Percentiles rank a stretch among this genome's conserved stretches.
Evolutionary conservation across 53 echinoderm and acorn worm species (phyloP).

Genomic region (Luidia sarsii): DNA sequence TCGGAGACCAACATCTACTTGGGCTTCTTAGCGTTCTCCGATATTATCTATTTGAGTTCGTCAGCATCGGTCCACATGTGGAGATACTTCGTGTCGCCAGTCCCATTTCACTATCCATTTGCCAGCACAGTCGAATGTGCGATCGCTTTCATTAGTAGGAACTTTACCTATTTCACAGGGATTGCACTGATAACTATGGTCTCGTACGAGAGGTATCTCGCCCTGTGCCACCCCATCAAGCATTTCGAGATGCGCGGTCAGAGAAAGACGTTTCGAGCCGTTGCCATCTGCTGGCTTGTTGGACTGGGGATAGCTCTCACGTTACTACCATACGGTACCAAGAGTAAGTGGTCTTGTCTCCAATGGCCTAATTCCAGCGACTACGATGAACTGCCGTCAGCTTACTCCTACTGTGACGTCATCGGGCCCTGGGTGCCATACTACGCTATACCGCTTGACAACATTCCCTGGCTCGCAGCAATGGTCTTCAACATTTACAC

Average conservation of each 20-base stretch:
- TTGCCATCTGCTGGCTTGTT: constrained; percentile 33
- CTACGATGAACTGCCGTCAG: not conserved
- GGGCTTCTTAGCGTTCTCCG: not conserved
- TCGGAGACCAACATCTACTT: constrained; percentile 6
- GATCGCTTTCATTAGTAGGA: not conserved
- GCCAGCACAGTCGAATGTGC: not conserved
- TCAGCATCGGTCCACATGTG: not conserved
- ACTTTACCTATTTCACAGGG: constrained; percentile 4
- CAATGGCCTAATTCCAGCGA: constrained; percentile 5
- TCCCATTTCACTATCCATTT: not conserved
- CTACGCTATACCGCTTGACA: constrained; percentile 6
- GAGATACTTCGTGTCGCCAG: not conserved
- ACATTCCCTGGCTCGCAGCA: constrained; percentile 2
- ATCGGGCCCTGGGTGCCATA: constrained; percentile 16
- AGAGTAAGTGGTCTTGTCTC: too few relatives aligned
- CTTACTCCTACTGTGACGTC: not conserved
- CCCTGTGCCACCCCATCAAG: constrained; percentile 54
- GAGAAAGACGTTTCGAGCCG: constrained; percentile 19
- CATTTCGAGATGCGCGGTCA: constrained; percentile 19
- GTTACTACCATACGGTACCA: too few relatives aligned
- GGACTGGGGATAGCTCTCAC: too few relatives aligned
- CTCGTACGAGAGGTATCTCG: constrained; percentile 44
- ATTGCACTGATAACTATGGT: constrained; percentile 31
- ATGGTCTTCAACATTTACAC: constrained; percentile 10
- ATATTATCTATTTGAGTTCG: constrained; percentile 13